A percentile compares a stretch with the other conserved stretches of the same genome.
Conservation (phyloP, 2,113 vertebrate genomes). For the Falco punctatus region DNA sequence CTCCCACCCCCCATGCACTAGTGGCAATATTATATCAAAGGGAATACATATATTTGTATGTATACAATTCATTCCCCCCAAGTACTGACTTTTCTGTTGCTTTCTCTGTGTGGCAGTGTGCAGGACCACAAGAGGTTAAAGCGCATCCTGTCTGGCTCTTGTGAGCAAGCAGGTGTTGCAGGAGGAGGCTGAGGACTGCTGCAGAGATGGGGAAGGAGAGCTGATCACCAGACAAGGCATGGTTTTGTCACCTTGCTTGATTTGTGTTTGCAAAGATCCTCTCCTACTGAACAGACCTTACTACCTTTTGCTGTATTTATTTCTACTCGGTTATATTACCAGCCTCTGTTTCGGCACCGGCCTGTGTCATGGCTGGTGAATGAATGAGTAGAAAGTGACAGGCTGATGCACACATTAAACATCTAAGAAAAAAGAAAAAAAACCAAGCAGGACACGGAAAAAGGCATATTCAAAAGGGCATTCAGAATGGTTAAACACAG, state of each 20-base stretch:
- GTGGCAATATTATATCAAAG: neutral
- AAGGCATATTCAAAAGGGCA: neutral
- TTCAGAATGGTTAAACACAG: neutral
- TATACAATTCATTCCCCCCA: neutral
- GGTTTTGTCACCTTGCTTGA: neutral
- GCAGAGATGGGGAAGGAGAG: neutral
- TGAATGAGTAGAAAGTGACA: neutral
- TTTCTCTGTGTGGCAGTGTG: rapidly evolving
- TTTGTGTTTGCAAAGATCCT: neutral
- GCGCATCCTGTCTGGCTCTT: neutral
- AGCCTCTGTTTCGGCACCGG: neutral
- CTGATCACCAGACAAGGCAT: neutral
- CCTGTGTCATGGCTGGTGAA: neutral
- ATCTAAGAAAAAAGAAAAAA: neutral
- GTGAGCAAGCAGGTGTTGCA: neutral
- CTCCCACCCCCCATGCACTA: neutral
- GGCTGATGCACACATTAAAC: neutral
- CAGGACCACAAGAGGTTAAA: neutral
- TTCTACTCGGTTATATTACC: neutral
- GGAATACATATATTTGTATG: neutral
- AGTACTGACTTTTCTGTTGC: neutral
- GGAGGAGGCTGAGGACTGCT: neutral
- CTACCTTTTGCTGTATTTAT: neutral
- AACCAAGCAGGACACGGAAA: neutral
- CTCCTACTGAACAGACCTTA: neutral